phyloP scores from a whole-genome alignment of 1,140 invertebrate genomes.

The Chionoecetes opilio region DNA sequence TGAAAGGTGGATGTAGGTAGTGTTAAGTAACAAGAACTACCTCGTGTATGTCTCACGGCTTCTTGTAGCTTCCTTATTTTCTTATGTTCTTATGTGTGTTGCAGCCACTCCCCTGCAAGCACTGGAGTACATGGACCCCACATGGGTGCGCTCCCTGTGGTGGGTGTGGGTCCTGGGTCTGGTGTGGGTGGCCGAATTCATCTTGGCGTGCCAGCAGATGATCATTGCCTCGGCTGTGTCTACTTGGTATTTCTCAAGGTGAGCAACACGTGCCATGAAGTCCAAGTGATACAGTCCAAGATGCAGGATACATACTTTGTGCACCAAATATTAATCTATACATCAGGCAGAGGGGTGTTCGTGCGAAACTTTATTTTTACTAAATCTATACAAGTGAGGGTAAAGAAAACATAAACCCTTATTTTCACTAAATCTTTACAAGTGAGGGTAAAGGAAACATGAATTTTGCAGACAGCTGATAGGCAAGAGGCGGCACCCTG shows the following conservation, averaged over 20 bases:
- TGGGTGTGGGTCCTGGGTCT: slow-evolving; percentile 95
- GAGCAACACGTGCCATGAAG: background rate
- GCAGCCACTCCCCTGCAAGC: slow-evolving; percentile 81
- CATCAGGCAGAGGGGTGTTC: too few species aligned
- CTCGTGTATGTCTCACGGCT: too few species aligned
- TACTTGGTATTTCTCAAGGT: slow-evolving; percentile 91
- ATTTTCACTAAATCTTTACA: too few species aligned
- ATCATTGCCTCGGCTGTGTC: slow-evolving; percentile 94
- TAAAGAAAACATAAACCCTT: background rate
- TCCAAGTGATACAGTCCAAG: too few species aligned
- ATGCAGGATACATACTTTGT: too few species aligned
- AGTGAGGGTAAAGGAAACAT: background rate
- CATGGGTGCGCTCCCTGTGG: slow-evolving; percentile 92
- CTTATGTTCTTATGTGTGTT: background rate
- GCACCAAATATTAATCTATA: too few species aligned
- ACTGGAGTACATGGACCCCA: slow-evolving; percentile 88
- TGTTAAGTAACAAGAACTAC: too few species aligned
- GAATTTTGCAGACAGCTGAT: slow-evolving; percentile 81
- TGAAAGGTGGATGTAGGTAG: too few species aligned
- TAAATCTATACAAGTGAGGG: too few species aligned
- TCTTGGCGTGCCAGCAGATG: slow-evolving; percentile 95
- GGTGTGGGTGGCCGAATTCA: slow-evolving; percentile 95
- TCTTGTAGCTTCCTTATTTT: too few species aligned
- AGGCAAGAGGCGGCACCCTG: slow-evolving; percentile 84
- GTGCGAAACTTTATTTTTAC: too few species aligned